These are phyloP conservation scores for Tiliqua scincoides DNA, from an alignment of 2,113 vertebrate species.

Conservation along the genomic window DNA sequence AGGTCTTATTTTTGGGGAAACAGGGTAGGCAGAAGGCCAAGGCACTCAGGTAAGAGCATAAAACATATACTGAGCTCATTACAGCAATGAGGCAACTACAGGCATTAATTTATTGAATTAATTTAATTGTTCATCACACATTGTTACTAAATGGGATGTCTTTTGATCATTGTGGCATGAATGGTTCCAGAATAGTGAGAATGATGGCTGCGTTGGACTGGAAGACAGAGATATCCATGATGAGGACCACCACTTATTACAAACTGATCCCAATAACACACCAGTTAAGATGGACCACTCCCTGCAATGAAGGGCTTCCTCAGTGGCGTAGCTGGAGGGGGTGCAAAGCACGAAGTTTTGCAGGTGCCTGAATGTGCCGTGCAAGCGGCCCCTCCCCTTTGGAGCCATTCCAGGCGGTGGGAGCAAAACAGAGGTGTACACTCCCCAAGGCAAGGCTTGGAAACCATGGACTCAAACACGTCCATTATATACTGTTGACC, in stretches of 20 bases:
- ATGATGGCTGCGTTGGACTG: background rate
- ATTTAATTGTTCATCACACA: background rate
- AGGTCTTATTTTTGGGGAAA: too few relatives aligned
- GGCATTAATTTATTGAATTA: background rate
- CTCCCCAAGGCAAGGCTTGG: background rate
- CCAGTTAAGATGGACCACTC: background rate
- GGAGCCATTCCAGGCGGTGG: too few relatives aligned
- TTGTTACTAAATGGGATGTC: background rate
- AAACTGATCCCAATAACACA: background rate
- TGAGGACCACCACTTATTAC: background rate
- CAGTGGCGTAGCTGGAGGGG: too few relatives aligned
- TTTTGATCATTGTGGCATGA: background rate
- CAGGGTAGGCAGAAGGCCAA: background rate
- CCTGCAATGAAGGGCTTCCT: background rate
- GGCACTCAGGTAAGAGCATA: background rate
- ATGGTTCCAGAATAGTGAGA: background rate
- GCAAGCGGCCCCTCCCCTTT: too few relatives aligned
- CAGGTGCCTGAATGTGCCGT: too few relatives aligned
- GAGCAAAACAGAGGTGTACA: too few relatives aligned
- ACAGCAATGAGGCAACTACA: background rate
- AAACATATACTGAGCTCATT: too few relatives aligned
- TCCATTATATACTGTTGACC: background rate
- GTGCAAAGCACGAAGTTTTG: too few relatives aligned
- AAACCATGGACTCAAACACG: background rate
- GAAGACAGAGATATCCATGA: background rate